Base-by-base conservation (phyloP, 2,888 invertebrate species). In the Eucriotettix oculatus region DNA sequence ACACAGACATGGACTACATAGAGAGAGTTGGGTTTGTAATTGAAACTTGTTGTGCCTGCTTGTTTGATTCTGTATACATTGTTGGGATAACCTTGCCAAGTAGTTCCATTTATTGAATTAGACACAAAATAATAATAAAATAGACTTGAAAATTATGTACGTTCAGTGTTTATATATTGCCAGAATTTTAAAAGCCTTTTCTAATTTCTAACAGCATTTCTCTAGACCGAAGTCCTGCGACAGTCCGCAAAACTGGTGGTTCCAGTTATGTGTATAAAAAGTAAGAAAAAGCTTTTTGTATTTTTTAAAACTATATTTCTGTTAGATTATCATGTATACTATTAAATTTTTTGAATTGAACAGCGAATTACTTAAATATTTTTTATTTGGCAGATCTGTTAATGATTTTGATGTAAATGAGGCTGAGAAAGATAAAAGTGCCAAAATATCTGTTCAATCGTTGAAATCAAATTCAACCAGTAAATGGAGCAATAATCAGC, bases 391-490 rank as follows among this genome's bases (percentile, higher is more conserved):
- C 63, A 75, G 74, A 65, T 73, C 74, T 65, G 72, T 75, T 59
- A 77, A 76, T 68, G 76, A 78, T 67, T 75, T 73, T 66, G 76
- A 78, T 61, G 71, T 71, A 64, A 74, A 73, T 64, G 76, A 76
- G 67, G 66, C 71, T 48, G 77, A 77, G 60, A 76, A 75, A 66
- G 76, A 76, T 62, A 76, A 75, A 68, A 70, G 71, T 52, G 66
- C 68, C 29, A 75, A 75, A 65, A 69, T 71, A 59, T 67, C 68
- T 61, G 63, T 64, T 16, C 62, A 63, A 59, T 63, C 65, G 52
- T 67, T 71, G 61, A 74, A 72, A 64, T 71, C 70, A n/a, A 75
- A 74, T 65, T 71, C 72, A 52, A 67, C 71, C 44, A 67, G 66
- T 62, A 66, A 67, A 58, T 67, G 68, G 67, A 67, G 64, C 62